Base-by-base conservation (phyloP, 1,140 invertebrate species). In the Tribolium castaneum region DNA sequence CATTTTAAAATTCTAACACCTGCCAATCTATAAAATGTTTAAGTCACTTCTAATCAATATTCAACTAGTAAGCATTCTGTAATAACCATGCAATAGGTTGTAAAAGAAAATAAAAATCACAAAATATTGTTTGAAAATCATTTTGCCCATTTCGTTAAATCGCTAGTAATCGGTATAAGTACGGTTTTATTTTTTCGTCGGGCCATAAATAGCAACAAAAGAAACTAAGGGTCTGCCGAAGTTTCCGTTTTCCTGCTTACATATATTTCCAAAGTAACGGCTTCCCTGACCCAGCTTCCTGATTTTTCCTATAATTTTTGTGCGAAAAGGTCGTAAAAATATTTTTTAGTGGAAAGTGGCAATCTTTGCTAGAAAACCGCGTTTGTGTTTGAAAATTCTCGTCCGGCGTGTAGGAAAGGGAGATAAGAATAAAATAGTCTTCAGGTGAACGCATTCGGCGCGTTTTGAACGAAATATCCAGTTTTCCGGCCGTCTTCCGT, bases 401-500 rank as follows among this genome's bases (percentile, higher is more conserved):
- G 0, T 45, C 9, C 9, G 39, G 3, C n/a, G 39, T 45, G 51
- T 52, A 19, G 4, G 3, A 13, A 14, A 52, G 7, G 2, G 13
- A 52, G 51, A 52, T 52, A 52, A 52, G 51, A 52, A 52, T 19
- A 13, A 52, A 45, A 52, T 19, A 52, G 1, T 19, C 51, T 19
- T 14, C 51, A 14, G 51, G 12, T 52, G 13, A 19, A 13, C 14
- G 13, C 13, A 13, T 22, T 34, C 3, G 30, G 10, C 59, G 0
- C 3, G 7, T 45, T 66, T 66, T 35, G 30, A 66, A 66, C 25
- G n/a, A 13, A 66, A 66, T 35, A 35, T 35, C 59, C 30, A 13
- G 25, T 30, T 66, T 66, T 66, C 30, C 25, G 59, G 10, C 59
- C n/a, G 59, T 9, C 59, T 66, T 66, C 25, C 10, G 30, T 66